Percentiles rank a stretch among this genome's conserved stretches.
Evolutionary conservation across 2,797 vertebrate genomes (phyloP).

Genomic region (Basileuterus tristriatus): DNA sequence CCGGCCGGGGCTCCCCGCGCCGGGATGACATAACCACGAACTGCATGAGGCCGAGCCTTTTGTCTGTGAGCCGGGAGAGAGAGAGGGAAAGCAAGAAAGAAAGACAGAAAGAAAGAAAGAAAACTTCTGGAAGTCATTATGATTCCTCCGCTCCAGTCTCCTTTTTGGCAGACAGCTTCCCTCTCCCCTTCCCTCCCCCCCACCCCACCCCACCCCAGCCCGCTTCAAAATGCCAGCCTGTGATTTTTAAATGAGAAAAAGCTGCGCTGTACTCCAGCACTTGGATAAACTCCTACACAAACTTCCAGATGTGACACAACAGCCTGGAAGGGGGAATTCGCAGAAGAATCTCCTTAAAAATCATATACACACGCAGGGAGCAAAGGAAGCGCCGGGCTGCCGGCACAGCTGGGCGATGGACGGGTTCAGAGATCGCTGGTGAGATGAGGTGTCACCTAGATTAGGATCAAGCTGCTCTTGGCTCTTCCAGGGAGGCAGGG

Average conservation of each 20-base stretch:
- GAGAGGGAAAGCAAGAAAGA: neutral
- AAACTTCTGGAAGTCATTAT: conserved; percentile 81
- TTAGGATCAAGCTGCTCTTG: neutral
- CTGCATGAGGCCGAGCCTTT: conserved; percentile 57
- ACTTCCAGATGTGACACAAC: conserved; percentile 95
- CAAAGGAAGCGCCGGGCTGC: neutral
- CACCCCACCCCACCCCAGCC: neutral
- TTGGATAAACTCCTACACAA: conserved; percentile 95
- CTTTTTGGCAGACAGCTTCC: conserved; percentile 73
- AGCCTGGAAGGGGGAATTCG: conserved; percentile 79
- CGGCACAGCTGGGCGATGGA: neutral
- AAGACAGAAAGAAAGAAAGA: neutral
- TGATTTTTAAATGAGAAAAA: conserved; percentile 96
- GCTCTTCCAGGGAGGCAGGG: neutral
- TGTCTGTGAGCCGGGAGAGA: conserved; percentile 21
- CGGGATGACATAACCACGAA: conserved; percentile 47
- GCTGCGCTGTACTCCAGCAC: conserved; percentile 86
- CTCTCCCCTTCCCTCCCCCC: conserved; percentile 21
- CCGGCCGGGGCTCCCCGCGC: neutral
- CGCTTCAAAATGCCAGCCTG: conserved; percentile 84
- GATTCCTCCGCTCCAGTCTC: conserved; percentile 70
- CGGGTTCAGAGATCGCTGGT: neutral
- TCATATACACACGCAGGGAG: neutral
- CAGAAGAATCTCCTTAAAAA: conserved; percentile 66
- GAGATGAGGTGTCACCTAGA: neutral